phyloP scores from a whole-genome alignment of 2,888 invertebrate genomes.

The Polietes domitor region DNA sequence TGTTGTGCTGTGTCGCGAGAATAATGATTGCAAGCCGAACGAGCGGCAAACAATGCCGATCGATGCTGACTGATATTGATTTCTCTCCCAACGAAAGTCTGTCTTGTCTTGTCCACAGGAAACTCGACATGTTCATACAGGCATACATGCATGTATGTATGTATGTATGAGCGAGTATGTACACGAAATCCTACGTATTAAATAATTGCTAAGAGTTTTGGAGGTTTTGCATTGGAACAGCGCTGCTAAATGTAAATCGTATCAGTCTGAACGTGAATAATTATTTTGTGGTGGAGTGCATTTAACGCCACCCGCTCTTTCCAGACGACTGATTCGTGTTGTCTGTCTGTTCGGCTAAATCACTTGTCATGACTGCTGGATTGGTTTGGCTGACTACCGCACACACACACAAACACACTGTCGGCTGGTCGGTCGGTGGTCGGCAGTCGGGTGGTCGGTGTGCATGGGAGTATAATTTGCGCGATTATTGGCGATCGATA shows the following conservation, averaged over 20 bases:
- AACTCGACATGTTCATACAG: background rate
- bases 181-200: slow-evolving; percentile 3
- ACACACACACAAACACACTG: too few species aligned
- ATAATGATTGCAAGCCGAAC: background rate
- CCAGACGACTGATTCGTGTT: slow-evolving; percentile 28
- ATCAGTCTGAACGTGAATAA: slow-evolving; percentile 11
- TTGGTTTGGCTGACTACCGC: slow-evolving; percentile 1
- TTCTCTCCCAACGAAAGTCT: background rate
- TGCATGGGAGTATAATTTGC: slow-evolving; percentile 38
- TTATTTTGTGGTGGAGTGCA: background rate
- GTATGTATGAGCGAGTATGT: too few species aligned
- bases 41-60: background rate
- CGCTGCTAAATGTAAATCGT: background rate
- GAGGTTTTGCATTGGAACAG: background rate
- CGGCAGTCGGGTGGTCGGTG: background rate
- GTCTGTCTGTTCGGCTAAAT: slow-evolving; percentile 21
- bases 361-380: slow-evolving; percentile 13
- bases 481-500: slow-evolving; percentile 21
- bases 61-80: background rate
- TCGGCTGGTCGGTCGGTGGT: background rate
- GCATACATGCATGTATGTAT: too few species aligned
- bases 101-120: background rate
- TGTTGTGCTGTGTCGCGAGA: background rate
- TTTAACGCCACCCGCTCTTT: slow-evolving; percentile 24
- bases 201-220: background rate